Percentiles rank a stretch among this genome's conserved stretches.
phyloP scores from a whole-genome alignment of 2,888 invertebrate genomes.

The Julus scandinavius region DNA sequence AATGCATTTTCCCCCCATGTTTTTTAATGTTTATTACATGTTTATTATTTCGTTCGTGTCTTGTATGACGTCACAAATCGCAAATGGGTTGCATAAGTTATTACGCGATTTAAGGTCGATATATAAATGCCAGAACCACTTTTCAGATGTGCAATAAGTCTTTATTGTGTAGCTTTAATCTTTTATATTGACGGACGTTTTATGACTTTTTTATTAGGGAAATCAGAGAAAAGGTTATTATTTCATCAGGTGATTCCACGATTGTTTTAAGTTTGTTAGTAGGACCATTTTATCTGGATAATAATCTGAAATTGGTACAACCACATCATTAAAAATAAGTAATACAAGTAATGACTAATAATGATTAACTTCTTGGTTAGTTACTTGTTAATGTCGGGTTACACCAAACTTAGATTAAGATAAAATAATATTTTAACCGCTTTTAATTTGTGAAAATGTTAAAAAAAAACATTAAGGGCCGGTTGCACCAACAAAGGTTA shows the following conservation, averaged over 20 bases:
- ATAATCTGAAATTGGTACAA: too few relatives aligned
- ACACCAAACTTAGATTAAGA: neutral
- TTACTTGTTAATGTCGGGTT: neutral
- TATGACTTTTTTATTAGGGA: neutral
- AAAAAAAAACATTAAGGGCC: too few relatives aligned
- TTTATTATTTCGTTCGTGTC: neutral
- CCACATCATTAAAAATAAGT: too few relatives aligned
- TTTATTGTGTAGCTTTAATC: neutral
- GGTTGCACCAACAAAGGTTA: too few relatives aligned
- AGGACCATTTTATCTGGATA: neutral
- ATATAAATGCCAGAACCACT: neutral
- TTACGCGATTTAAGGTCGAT: neutral
- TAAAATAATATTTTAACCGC: too few relatives aligned
- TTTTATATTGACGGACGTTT: neutral
- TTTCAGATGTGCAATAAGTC: neutral
- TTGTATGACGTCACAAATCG: neutral
- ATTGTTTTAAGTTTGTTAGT: neutral
- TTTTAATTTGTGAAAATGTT: too few relatives aligned
- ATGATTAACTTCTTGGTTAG: too few relatives aligned
- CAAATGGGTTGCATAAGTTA: neutral
- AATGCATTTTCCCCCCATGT: too few relatives aligned
- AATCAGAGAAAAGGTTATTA: neutral
- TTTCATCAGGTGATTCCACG: neutral
- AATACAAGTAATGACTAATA: neutral
- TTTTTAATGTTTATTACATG: neutral